Conservation (phyloP, 2,113 vertebrate species). For the Passerina amoena region DNA sequence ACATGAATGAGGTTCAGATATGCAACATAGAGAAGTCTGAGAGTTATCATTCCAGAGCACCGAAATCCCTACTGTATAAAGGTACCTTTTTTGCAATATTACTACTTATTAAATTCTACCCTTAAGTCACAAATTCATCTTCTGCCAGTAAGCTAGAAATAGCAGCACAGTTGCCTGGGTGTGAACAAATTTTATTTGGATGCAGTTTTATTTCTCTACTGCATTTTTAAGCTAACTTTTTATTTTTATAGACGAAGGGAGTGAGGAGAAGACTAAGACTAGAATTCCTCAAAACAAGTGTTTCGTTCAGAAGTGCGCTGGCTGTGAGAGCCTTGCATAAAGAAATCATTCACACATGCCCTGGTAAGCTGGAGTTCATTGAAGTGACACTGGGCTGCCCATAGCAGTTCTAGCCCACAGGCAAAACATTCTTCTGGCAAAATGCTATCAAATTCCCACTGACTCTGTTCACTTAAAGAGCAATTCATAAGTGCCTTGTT, state of each 20-base stretch:
- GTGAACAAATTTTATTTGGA: conserved; percentile 38
- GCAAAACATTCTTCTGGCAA: conserved; percentile 42
- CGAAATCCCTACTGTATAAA: background rate
- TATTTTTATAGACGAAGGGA: conserved; percentile 35
- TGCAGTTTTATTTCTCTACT: conserved; percentile 49
- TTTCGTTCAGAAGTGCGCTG: background rate
- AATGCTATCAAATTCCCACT: conserved; percentile 27
- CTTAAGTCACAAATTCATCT: background rate
- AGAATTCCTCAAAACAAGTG: conserved; percentile 23
- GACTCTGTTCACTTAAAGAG: conserved; percentile 13
- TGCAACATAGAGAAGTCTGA: background rate
- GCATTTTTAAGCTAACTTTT: conserved; percentile 39
- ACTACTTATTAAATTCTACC: background rate
- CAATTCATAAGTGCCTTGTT: conserved; percentile 2
- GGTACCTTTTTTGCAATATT: background rate
- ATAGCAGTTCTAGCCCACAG: conserved; percentile 5
- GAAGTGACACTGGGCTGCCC: conserved; percentile 51
- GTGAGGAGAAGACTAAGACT: background rate
- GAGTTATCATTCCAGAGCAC: background rate
- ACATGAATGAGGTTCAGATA: background rate
- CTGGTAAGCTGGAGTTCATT: conserved; percentile 35
- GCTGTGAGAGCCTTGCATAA: conserved; percentile 34
- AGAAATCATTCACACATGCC: conserved; percentile 56
- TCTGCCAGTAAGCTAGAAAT: conserved; percentile 13
- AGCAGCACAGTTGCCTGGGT: background rate